Evolutionary conservation across 2,797 vertebrate species (phyloP).

Genomic region (Thunnus albacares): DNA sequence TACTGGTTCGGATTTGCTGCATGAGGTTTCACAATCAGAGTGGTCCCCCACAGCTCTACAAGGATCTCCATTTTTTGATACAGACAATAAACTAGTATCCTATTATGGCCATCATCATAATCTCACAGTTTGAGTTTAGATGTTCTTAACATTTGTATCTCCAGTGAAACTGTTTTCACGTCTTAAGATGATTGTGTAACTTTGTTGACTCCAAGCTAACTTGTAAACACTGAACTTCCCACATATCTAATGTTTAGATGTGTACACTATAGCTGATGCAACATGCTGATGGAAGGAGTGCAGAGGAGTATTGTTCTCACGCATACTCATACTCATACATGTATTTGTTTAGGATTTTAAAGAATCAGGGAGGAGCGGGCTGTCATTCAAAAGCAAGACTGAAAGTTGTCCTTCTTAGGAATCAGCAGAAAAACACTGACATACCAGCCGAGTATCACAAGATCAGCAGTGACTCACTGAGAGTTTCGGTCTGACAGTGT

Average conservation of each 20-base stretch:
- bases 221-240: neutral
- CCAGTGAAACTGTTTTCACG: neutral
- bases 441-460: neutral
- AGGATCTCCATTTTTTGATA: too few species aligned
- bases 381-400: neutral
- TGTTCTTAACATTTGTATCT: neutral
- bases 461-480: slow-evolving; percentile 5
- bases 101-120: neutral
- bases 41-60: too few species aligned
- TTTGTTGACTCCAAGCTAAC: neutral
- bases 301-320: slow-evolving; percentile 27
- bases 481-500: neutral
- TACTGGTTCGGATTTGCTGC: neutral
- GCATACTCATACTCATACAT: slow-evolving; percentile 22
- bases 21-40: too few species aligned
- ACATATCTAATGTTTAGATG: neutral
- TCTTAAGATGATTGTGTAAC: neutral
- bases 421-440: slow-evolving; percentile 2
- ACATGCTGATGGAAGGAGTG: neutral
- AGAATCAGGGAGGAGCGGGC: slow-evolving; percentile 27
- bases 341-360: neutral
- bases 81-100: too few species aligned
- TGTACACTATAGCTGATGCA: neutral
- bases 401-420: neutral
- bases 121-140: neutral